Evolutionary conservation across 1,140 invertebrate genomes (phyloP), one percentile per base, ranked within the genome.

Genomic region (Fopius arisanus): DNA sequence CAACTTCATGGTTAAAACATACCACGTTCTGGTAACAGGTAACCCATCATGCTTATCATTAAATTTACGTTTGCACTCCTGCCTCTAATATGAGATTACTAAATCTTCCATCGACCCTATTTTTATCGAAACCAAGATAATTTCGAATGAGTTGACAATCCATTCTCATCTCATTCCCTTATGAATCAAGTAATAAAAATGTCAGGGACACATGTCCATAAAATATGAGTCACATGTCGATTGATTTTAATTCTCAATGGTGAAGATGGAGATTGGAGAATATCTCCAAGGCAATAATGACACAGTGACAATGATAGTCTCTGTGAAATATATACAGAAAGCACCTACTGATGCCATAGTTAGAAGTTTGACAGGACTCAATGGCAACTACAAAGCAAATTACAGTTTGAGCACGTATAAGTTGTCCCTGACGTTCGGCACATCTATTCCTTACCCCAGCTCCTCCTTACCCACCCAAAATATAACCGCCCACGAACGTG

Each of bases 11-110:
- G 85, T 87, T 31, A 83, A 84, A 69, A 82, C 81, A 70, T 84
- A 88, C 16, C 83, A 85, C 65, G 84, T 89, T 33, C 83, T 80
- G 66, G 84, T 89, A 29, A 86, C 87, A 75, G 88, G 88, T 89
- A 78, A 83, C 74, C 74, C 54, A 16, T n/a, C 21, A 37, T 41
- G 23, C 31, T 62, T n/a, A 40, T 51, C 12, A 28, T 59, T 3
- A 23, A 59, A 37, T 59, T 70, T 70, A 9, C 33, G n/a, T 65
- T n/a, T 33, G 0, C 31, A 33, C 3, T 6, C 28, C 26, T 33
- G 14, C 14, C 12, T 59, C 28, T 14, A 29, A 29, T 33, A 29
- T 62, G n/a, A 31, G 14, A n/a, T n/a, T 65, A 12, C 6, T 6
- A 4, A 12, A 37, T 12, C 33, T 37, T 37, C 33, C 5, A 37